These are phyloP conservation scores for Spinus olivaceus DNA, from an alignment of 2,797 vertebrate genomes.

Conservation along the genomic window DNA sequence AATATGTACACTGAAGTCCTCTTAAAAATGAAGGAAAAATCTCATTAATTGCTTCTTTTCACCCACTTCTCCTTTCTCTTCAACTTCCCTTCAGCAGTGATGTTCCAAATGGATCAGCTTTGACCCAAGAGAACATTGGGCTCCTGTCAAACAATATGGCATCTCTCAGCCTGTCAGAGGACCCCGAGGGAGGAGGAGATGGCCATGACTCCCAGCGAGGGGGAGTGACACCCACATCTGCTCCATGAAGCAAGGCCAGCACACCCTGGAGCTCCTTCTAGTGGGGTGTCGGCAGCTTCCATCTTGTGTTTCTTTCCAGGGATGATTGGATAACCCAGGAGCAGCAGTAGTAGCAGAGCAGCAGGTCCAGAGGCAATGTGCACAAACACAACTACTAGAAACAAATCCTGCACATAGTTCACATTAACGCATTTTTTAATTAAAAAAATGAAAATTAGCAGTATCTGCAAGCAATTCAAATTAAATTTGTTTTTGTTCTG, in stretches of 20 bases:
- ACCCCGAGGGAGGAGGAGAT: constrained; percentile 78
- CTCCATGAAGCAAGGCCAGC: constrained; percentile 65
- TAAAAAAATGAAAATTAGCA: constrained; percentile 97
- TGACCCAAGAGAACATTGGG: constrained; percentile 85
- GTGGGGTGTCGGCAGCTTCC: constrained; percentile 36
- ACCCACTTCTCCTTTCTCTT: neutral
- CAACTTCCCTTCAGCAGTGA: constrained; percentile 74
- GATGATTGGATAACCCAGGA: constrained; percentile 55
- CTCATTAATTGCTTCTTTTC: neutral
- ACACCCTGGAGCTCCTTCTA: constrained; percentile 20
- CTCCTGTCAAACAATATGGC: constrained; percentile 88
- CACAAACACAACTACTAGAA: constrained; percentile 81
- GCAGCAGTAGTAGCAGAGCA: constrained; percentile 69
- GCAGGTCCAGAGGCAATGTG: constrained; percentile 77
- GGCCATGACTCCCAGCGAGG: constrained; percentile 87
- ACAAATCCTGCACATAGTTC: constrained; percentile 83
- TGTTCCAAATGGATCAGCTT: constrained; percentile 89
- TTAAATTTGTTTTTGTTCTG: constrained; percentile 99
- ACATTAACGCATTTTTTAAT: constrained; percentile 85
- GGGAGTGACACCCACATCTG: constrained; percentile 76
- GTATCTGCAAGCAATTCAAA: constrained; percentile 99
- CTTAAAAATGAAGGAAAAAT: neutral
- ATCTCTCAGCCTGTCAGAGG: constrained; percentile 87
- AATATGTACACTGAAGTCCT: neutral
- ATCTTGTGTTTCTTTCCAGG: neutral